Evolutionary conservation across 2,888 invertebrate genomes (phyloP).

Genomic region (Cheilosia scutellata): DNA sequence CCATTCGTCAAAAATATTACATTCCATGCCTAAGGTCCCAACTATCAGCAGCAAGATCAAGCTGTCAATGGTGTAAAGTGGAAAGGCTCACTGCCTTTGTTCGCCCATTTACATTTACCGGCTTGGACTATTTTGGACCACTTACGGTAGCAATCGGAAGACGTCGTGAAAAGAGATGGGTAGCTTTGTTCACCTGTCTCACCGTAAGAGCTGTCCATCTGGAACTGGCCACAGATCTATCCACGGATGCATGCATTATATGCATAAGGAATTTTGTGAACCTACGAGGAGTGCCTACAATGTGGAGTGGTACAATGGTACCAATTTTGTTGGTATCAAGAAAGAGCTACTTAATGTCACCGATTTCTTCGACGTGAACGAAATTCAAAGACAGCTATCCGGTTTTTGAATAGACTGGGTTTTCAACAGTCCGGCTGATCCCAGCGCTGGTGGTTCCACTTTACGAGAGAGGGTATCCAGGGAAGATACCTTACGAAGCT

Average conservation of each 20-base stretch:
- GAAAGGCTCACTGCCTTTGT: background rate
- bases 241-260: background rate
- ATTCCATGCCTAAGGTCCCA: background rate
- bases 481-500: background rate
- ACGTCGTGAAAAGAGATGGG: background rate
- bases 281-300: background rate
- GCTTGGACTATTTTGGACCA: background rate
- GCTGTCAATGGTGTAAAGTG: background rate
- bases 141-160: background rate
- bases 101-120: slow-evolving; percentile 1
- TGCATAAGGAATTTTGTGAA: slow-evolving; percentile 1
- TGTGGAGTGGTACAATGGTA: background rate
- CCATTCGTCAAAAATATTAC: background rate
- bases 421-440: background rate
- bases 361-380: background rate
- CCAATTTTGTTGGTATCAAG: background rate
- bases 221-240: background rate
- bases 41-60: background rate
- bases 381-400: background rate
- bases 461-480: background rate
- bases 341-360: background rate
- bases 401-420: background rate
- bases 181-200: background rate
- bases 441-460: slow-evolving; percentile 35
- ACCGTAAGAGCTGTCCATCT: background rate